A percentile compares a stretch with the other conserved stretches of the same genome.
These are phyloP conservation scores for Drosophila equinoxialis DNA, from an alignment of 1,140 invertebrate species.

Conservation along the genomic window DNA sequence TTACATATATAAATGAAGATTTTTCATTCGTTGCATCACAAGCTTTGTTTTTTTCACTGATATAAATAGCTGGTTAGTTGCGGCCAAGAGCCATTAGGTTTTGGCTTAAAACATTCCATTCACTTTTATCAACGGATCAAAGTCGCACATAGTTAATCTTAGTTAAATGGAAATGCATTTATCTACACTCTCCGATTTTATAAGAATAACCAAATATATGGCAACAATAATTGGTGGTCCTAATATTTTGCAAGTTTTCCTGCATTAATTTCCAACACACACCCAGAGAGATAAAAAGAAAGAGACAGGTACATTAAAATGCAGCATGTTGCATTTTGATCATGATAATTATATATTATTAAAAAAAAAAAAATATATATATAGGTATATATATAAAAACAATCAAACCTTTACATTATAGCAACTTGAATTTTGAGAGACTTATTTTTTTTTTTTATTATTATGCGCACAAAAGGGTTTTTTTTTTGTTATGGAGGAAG, in stretches of 20 bases:
- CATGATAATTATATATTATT: slow-evolving; percentile 49
- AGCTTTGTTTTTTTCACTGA: no score
- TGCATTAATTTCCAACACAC: background rate
- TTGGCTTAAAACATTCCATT: no score
- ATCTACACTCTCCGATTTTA: background rate
- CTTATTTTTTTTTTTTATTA: slow-evolving; percentile 27
- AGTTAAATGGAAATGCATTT: no score
- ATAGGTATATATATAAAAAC: background rate
- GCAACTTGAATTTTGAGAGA: slow-evolving; percentile 72
- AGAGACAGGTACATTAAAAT: slow-evolving; percentile 47
- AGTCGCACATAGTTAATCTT: no score
- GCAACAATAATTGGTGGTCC: background rate
- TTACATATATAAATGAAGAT: no score
- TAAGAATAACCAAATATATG: background rate
- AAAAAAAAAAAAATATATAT: slow-evolving; percentile 44
- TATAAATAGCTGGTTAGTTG: no score
- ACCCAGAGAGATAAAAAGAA: background rate
- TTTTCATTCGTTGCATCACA: no score
- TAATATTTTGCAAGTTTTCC: background rate
- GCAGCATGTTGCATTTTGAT: slow-evolving; percentile 50
- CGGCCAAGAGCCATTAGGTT: no score
- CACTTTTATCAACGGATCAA: no score
- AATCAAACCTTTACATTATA: slow-evolving; percentile 47
- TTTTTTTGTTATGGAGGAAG: slow-evolving; percentile 29
- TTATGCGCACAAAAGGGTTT: slow-evolving; percentile 54